Base-by-base conservation (phyloP, 2,113 vertebrate genomes). In the Panthera uncia region DNA sequence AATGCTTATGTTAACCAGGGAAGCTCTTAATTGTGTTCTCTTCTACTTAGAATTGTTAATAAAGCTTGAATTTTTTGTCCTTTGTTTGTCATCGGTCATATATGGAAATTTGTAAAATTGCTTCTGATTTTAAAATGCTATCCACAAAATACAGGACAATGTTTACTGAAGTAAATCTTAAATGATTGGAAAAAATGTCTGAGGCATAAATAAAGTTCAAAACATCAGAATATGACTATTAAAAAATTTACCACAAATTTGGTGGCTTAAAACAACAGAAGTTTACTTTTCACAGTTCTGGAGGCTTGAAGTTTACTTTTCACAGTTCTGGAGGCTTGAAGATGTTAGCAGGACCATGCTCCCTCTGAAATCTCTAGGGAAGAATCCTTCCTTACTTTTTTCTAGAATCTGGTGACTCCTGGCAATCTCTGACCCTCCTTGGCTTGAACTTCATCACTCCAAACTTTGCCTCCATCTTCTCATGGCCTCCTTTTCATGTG, bases 161-260 rank as follows among this genome's bases (percentile, higher is more conserved):
- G 48, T 87, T 98, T 90, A 82, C 52, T 98, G 19, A 91, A 92
- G 38, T 97, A 97, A 89, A 29, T 93, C 27, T 90, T 91, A 94
- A 98, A 90, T 84, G 3, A 96, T n/a, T 97, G 76, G 61, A 31
- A 25, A 45, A 96, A 87, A 69, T 45, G 45, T 45, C 25, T 96
- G 33, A 97, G 97, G 92, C n/a, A 73, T 95, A 98, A 41, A 98
- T 98, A 98, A 98, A 97, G 55, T 91, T 97, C 3, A 81, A 88
- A 81, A 93, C 91, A 25, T 84, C 80, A 95, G 38, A n/a, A 8
- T 96, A 10, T 45, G 65, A 50, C 57, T 83, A 29, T 50, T 61
- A 45, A 45, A 96, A 45, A 92, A 68, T 69, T 73, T 31, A 79
- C 52, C 7, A 80, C 36, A 65, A 31, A n/a, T 16, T 45, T 31